Percentiles rank a stretch among this genome's conserved stretches.
Conservation (phyloP, 2,888 invertebrate genomes). For the Caenorhabditis sulstoni region DNA sequence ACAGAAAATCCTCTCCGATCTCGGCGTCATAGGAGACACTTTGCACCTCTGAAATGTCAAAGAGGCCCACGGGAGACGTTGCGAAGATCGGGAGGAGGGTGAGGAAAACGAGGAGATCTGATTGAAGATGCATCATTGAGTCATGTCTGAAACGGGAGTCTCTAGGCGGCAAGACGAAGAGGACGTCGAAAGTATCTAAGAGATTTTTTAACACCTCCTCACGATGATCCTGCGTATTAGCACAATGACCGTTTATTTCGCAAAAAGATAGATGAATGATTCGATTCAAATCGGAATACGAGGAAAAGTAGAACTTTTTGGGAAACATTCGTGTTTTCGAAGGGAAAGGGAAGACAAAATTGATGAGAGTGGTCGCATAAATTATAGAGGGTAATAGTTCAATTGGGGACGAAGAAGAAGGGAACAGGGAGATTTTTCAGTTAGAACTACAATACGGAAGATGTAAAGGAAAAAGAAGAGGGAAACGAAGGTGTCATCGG, state of each 20-base stretch:
- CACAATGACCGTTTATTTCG: slow-evolving; percentile 48
- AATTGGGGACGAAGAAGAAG: slow-evolving; percentile 3
- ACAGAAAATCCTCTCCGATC: slow-evolving; percentile 33
- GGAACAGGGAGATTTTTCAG: slow-evolving; percentile 26
- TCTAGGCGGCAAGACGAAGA: too few species aligned
- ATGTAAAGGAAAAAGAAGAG: not conserved
- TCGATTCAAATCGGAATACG: not conserved
- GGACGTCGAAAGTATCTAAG: slow-evolving; percentile 5
- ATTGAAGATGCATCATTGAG: slow-evolving; percentile 9
- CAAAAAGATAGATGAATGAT: slow-evolving; percentile 25
- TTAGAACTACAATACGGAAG: slow-evolving; percentile 37
- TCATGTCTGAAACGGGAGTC: slow-evolving; percentile 13
- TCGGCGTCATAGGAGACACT: slow-evolving; percentile 31
- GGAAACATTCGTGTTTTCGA: not conserved
- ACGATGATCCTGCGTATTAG: not conserved
- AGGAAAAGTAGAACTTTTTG: slow-evolving; percentile 7
- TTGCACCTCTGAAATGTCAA: slow-evolving; percentile 38
- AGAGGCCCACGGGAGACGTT: slow-evolving; percentile 24
- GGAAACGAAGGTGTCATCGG: slow-evolving; percentile 20
- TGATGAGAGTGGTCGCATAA: slow-evolving; percentile 13
- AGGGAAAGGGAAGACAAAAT: slow-evolving; percentile 8
- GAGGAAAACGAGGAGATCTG: slow-evolving; percentile 12
- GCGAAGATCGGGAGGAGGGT: not conserved
- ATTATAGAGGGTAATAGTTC: slow-evolving; percentile 9
- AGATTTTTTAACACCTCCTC: slow-evolving; percentile 17